Evolutionary conservation across 37 sponge, comb jelly and placozoan genomes (phyloP).

Genomic region (Aplysina aerophoba): DNA sequence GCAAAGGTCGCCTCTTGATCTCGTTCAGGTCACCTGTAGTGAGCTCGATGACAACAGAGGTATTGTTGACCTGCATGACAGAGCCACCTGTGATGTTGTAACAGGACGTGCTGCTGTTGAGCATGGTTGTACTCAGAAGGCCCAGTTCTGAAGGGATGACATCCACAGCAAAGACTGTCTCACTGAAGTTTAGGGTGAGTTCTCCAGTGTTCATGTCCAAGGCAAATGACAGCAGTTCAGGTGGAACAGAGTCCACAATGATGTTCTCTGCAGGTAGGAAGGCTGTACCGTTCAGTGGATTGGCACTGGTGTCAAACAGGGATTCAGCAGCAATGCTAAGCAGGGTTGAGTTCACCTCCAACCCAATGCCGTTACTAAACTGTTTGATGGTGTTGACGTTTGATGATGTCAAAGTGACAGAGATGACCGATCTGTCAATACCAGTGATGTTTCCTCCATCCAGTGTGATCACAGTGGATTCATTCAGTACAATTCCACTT

Average conservation of each 20-base stretch:
- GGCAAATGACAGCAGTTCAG: constrained; percentile 61
- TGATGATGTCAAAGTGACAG: constrained; percentile 42
- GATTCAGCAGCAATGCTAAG: constrained; percentile 50
- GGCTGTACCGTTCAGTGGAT: constrained; percentile 31
- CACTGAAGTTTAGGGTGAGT: constrained; percentile 75
- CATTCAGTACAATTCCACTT: constrained; percentile 12
- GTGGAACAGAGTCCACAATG: constrained; percentile 67
- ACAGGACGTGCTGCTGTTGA: neutral
- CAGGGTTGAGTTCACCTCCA: constrained; percentile 45
- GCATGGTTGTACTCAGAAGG: constrained; percentile 44
- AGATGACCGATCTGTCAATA: constrained; percentile 55
- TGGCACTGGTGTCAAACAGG: constrained; percentile 67
- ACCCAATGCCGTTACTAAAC: constrained; percentile 54
- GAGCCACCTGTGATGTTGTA: constrained; percentile 12
- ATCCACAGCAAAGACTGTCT: constrained; percentile 74
- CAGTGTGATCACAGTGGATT: constrained; percentile 49
- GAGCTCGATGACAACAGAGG: neutral
- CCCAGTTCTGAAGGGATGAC: constrained; percentile 45
- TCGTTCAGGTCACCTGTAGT: constrained; percentile 35
- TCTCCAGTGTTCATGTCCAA: constrained; percentile 73
- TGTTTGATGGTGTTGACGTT: constrained; percentile 76
- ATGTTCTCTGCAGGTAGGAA: constrained; percentile 49
- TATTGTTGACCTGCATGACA: neutral
- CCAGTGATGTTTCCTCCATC: constrained; percentile 37
- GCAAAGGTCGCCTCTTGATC: constrained; percentile 38